Conservation (phyloP, 2,113 vertebrate species). For the Verasper variegatus region DNA sequence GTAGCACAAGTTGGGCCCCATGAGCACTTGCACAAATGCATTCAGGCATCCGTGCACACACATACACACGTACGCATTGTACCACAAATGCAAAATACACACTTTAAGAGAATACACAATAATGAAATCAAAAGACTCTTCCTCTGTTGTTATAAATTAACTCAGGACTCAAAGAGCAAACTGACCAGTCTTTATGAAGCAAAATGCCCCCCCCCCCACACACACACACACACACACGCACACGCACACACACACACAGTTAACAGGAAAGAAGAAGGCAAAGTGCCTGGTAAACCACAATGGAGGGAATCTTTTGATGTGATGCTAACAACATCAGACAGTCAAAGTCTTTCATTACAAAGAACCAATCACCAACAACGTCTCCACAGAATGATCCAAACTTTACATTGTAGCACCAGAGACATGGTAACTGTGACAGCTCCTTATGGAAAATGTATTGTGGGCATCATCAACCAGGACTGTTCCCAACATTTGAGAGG, state of each 20-base stretch:
- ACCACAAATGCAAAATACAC: not conserved
- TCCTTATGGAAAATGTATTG: not conserved
- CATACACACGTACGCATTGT: not conserved
- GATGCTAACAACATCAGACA: slow-evolving; percentile 36
- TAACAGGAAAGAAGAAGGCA: slow-evolving; percentile 37
- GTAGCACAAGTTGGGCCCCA: slow-evolving; percentile 50
- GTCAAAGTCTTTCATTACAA: slow-evolving; percentile 50
- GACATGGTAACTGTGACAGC: not conserved
- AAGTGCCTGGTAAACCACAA: slow-evolving; percentile 50
- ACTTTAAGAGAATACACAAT: slow-evolving; percentile 8
- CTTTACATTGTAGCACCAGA: slow-evolving; percentile 10
- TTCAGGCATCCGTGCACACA: not conserved
- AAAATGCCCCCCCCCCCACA: slow-evolving; percentile 13
- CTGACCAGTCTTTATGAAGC: slow-evolving; percentile 9
- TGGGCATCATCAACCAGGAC: not conserved
- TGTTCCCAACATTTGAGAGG: not conserved
- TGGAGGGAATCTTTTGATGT: slow-evolving; percentile 53
- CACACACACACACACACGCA: not conserved
- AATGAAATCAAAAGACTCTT: no score
- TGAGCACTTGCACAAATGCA: slow-evolving; percentile 22
- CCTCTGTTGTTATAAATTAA: slow-evolving; percentile 14
- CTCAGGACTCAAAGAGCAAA: not conserved
- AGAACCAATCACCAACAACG: slow-evolving; percentile 25
- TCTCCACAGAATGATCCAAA: not conserved
- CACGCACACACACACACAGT: slow-evolving; percentile 10